These are phyloP conservation scores for Leucozona laternaria DNA, from an alignment of 2,888 invertebrate species.

Conservation along the genomic window DNA sequence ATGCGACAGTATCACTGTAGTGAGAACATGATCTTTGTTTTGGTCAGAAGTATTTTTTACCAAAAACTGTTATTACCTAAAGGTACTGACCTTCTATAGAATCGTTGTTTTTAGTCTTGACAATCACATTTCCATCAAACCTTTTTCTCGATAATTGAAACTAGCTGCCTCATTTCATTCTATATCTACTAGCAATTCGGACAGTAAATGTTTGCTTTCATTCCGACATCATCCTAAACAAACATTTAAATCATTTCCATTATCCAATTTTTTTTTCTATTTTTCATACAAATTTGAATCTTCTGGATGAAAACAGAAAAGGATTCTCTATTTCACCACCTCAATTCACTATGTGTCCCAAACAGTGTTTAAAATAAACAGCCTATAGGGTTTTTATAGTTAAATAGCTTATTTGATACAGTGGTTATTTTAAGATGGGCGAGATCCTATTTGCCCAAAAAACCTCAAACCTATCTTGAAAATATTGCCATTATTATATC, in stretches of 20 bases:
- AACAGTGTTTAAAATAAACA: slow-evolving; percentile 57
- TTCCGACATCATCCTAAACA: slow-evolving; percentile 4
- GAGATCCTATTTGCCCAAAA: slow-evolving; percentile 1
- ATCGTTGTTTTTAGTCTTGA: too few species aligned
- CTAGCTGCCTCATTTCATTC: too few species aligned
- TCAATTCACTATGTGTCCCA: slow-evolving; percentile 10
- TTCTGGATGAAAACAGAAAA: neutral
- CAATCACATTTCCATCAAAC: too few species aligned
- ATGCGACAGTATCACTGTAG: too few species aligned
- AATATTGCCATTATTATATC: slow-evolving; percentile 35
- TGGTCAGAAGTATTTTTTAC: too few species aligned
- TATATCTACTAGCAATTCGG: neutral
- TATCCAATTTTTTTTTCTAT: neutral
- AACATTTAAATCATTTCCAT: slow-evolving; percentile 29
- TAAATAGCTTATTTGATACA: slow-evolving; percentile 59
- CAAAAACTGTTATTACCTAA: too few species aligned
- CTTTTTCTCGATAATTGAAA: too few species aligned
- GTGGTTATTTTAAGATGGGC: slow-evolving; percentile 6
- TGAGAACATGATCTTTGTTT: too few species aligned
- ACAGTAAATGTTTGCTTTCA: neutral
- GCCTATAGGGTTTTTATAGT: slow-evolving; percentile 36
- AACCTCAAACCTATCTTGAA: neutral
- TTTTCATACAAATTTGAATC: neutral
- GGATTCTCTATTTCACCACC: neutral
- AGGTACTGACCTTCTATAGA: too few species aligned